Evolutionary conservation across 2,888 invertebrate genomes (phyloP), one percentile per base, ranked within the genome.

Genomic region (Amblyjoppa fuscipennis): DNA sequence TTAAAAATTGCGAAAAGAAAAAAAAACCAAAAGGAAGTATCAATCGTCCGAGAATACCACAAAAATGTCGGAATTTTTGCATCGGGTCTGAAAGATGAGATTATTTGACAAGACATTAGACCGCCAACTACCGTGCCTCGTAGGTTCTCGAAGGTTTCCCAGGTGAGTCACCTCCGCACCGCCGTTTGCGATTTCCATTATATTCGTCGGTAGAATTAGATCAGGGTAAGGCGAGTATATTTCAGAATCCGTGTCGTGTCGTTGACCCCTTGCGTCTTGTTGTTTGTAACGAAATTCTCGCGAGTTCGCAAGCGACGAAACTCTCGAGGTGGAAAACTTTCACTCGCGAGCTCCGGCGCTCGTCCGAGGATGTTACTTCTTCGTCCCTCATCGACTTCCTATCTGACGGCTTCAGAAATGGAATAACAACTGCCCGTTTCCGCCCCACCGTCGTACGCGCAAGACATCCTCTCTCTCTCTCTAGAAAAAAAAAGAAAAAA

Each of bases 251-350:
- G 81, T 84, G 79, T 83, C 84, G 86, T 84, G 86, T 81, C 84
- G 75, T 82, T 86, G 87, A 88, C 86, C 84, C 81, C 66, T 86
- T 68, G 80, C 76, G 81, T 82, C 76, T 83, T 56, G 56, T 38
- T 13, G 86, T 78, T 81, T 66, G 70, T 79, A 75, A 79, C 79
- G 78, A 84, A 83, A 79, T 82, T 79, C 76, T 76, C 69, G 34
- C 49, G 74, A 61, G 34, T 64, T 64, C 34, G 64, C 34, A 34
- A 64, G 31, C 71, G 76, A 68, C 41, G 53, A 74, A 73, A 70
- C 59, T 75, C 70, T 49, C 71, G 59, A 68, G 53, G 20, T 49
- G 64, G 74, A 49, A 82, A 84, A 84, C 81, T 87, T 87, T 81
- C 86, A 83, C 84, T 84, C 68, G 77, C 49, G 41, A 51, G 38